phyloP scores from a whole-genome alignment of 2,888 invertebrate genomes.

The Melikaiella ostensackeni region DNA sequence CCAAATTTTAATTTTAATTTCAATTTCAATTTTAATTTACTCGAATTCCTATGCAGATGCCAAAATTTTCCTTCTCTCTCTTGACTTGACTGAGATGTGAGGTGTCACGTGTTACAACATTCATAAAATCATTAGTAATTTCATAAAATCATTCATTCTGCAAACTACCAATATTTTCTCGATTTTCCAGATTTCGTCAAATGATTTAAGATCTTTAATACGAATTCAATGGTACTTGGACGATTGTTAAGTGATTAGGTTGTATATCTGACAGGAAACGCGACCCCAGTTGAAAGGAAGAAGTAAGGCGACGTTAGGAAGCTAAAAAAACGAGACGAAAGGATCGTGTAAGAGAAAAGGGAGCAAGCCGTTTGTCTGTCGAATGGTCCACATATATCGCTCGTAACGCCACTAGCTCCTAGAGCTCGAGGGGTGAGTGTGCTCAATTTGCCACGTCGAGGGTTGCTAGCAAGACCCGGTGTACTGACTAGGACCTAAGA shows the following conservation, averaged over 20 bases:
- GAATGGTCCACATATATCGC: slow-evolving; percentile 72
- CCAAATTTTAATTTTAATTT: neutral
- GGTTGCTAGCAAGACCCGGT: slow-evolving; percentile 68
- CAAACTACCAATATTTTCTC: too few relatives aligned
- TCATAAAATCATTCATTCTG: too few relatives aligned
- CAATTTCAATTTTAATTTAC: too few relatives aligned
- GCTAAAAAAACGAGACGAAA: slow-evolving; percentile 42
- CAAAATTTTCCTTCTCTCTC: too few relatives aligned
- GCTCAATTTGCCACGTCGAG: slow-evolving; percentile 75
- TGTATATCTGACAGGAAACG: slow-evolving; percentile 22
- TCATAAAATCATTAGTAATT: too few relatives aligned
- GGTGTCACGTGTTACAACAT: too few relatives aligned
- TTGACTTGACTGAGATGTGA: too few relatives aligned
- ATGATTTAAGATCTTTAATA: neutral
- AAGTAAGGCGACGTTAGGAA: slow-evolving; percentile 3
- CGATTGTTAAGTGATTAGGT: slow-evolving; percentile 29
- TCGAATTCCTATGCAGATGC: too few relatives aligned
- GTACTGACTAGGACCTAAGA: slow-evolving; percentile 65
- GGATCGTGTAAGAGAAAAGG: slow-evolving; percentile 53
- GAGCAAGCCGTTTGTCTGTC: slow-evolving; percentile 68
- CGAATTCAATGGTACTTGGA: neutral
- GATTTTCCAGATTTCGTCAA: too few relatives aligned
- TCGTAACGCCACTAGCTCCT: slow-evolving; percentile 63
- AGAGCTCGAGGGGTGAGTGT: slow-evolving; percentile 66
- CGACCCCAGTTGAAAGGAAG: neutral